A percentile compares a stretch with the other conserved stretches of the same genome.
phyloP scores from a whole-genome alignment of 2,888 invertebrate genomes.

The Tineola bisselliella region DNA sequence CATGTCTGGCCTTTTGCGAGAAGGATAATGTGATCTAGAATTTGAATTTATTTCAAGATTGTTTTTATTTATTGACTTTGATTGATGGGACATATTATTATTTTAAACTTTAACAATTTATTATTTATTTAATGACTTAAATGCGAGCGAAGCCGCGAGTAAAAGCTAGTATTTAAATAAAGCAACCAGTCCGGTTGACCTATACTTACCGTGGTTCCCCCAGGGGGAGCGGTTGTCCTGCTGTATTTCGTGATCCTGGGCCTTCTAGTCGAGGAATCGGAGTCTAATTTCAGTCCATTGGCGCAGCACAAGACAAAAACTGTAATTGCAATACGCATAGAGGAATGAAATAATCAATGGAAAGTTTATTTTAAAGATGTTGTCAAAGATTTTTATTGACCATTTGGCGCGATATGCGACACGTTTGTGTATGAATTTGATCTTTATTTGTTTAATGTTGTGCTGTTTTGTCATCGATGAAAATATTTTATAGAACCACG shows the following conservation, averaged over 20 bases:
- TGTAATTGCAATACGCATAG: constrained; percentile 22
- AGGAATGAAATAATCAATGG: neutral
- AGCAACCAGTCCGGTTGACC: no score
- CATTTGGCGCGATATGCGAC: neutral
- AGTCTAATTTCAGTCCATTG: constrained; percentile 65
- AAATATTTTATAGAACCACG: neutral
- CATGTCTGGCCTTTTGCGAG: no score
- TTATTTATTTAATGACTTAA: no score
- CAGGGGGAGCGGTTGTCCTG: constrained; percentile 58
- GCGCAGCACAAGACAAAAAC: constrained; percentile 55
- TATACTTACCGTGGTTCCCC: constrained; percentile 48
- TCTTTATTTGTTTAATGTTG: constrained; percentile 6
- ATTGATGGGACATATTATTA: no score
- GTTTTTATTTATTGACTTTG: no score
- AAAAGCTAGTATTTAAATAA: neutral
- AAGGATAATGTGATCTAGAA: no score
- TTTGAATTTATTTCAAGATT: no score
- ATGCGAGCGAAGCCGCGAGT: no score
- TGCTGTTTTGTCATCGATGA: neutral
- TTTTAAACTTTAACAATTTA: no score
- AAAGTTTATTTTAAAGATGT: neutral
- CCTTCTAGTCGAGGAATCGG: constrained; percentile 69
- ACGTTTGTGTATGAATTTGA: neutral
- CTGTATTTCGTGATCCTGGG: constrained; percentile 74
- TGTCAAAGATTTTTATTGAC: neutral